Conservation (phyloP, 2,797 vertebrate species). For the Sciaenops ocellatus region DNA sequence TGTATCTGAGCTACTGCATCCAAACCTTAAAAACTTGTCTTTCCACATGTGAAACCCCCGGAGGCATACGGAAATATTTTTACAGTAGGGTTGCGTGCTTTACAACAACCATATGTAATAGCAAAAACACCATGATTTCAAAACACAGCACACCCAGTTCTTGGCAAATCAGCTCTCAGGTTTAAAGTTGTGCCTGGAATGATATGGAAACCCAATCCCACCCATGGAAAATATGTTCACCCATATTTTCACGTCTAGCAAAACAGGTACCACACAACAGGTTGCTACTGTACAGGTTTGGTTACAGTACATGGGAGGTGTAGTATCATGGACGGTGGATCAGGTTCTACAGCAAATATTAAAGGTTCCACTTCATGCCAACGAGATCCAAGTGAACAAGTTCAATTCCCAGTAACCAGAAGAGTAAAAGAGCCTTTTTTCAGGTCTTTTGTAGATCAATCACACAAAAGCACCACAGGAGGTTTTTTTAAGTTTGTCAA, state of each 20-base stretch:
- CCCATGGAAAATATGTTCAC: constrained; percentile 73
- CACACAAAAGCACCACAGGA: constrained; percentile 51
- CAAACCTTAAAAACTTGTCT: background rate
- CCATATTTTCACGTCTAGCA: constrained; percentile 23
- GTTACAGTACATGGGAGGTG: constrained; percentile 17
- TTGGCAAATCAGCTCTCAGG: constrained; percentile 34
- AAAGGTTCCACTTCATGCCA: constrained; percentile 29
- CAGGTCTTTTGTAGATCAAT: constrained; percentile 41
- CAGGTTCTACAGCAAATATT: constrained; percentile 41
- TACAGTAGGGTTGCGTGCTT: background rate
- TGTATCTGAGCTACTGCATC: background rate
- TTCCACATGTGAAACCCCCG: constrained; percentile 18
- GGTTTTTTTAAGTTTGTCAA: constrained; percentile 5
- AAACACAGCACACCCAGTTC: constrained; percentile 65
- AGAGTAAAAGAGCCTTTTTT: background rate
- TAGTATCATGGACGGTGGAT: constrained; percentile 20
- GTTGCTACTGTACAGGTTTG: constrained; percentile 34
- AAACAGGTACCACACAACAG: constrained; percentile 47
- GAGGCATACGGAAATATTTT: constrained; percentile 24
- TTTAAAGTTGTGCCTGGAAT: constrained; percentile 37
- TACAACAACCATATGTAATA: constrained; percentile 21
- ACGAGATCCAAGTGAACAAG: background rate
- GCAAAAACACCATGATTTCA: constrained; percentile 45
- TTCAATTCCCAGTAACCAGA: background rate
- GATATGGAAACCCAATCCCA: constrained; percentile 61